Base-by-base conservation (phyloP, 2,113 vertebrate genomes). In the Syngnathus scovelli region DNA sequence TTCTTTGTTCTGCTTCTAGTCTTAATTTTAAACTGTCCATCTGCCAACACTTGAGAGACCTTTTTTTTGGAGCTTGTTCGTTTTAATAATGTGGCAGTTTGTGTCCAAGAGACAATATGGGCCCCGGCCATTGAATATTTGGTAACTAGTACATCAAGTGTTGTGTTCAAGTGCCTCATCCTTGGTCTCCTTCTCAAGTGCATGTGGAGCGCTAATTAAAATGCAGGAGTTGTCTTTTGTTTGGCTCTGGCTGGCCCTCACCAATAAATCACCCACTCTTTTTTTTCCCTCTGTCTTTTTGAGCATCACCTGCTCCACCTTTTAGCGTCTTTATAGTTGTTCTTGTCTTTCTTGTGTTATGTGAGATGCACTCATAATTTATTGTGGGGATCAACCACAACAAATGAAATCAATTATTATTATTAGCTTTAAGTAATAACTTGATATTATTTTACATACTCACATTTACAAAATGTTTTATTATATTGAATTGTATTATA, bases 131-230 rank as follows among this genome's bases (percentile, higher is more conserved):
- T 27, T 55, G 67, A 69, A n/a, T 78, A 79, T 78, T 78, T 78
- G 83, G 79, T 79, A 60, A 64, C 76, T 66, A 64, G 69, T 52
- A 64, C 72, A 51, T 66, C 64, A 49, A 66, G 71, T 65, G 71
- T 59, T 16, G 15, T 7, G 11, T 69, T 15, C 44, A 72, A 76
- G 68, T 75, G 69, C 62, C 66, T 76, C 49, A 76, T 69, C 60
- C 67, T 9, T 63, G 2, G 74, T 66, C 72, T 78, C 69, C 55
- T 21, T 4, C 67, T 76, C 61, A 66, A 64, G 74, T 12, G 15
- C 48, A 76, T 75, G 78, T 72, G 74, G 67, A 78, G 44, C 66
- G 54, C 65, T 77, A 67, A 78, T 82, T 86, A 70, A 82, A 85
- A 80, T 77, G 72, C 76, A 68, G 48, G 64, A 39, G 55, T 62